phyloP scores from a whole-genome alignment of 2,797 vertebrate species.

The Toxotes lorentzi region DNA sequence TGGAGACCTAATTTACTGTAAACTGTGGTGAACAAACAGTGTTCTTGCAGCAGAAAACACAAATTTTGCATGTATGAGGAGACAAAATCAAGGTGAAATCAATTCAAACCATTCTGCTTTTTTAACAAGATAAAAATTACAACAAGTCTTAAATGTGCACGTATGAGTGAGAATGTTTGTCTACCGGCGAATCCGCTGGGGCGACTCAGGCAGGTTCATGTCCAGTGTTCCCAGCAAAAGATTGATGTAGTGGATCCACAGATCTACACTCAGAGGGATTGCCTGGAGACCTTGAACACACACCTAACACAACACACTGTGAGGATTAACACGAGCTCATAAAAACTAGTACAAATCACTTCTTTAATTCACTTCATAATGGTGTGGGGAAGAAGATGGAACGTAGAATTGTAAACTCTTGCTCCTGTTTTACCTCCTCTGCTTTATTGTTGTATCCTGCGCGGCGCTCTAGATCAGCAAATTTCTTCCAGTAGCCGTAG shows the following conservation, averaged over 20 bases:
- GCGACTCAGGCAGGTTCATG: constrained; percentile 86
- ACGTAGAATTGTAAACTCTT: neutral
- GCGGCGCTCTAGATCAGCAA: constrained; percentile 88
- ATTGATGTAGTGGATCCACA: constrained; percentile 92
- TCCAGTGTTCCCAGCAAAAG: constrained; percentile 87
- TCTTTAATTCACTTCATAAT: neutral
- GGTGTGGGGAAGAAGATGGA: neutral
- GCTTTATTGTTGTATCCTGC: constrained; percentile 80
- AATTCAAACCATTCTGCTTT: neutral
- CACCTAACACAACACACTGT: constrained; percentile 78
- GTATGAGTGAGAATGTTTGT: neutral
- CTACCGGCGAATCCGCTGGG: constrained; percentile 86
- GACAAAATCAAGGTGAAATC: neutral
- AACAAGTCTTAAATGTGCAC: neutral
- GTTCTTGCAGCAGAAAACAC: neutral
- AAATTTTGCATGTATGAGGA: neutral
- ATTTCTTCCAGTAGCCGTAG: constrained; percentile 94
- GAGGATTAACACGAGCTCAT: neutral
- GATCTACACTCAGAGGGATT: constrained; percentile 89
- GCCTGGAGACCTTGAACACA: constrained; percentile 86
- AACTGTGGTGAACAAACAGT: too few relatives aligned
- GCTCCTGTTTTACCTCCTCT: constrained; percentile 82
- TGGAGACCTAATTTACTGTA: neutral
- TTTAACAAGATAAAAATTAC: neutral
- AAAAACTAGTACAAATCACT: neutral